phyloP scores from a whole-genome alignment of 2,797 vertebrate genomes.

The Cirrhinus molitorella region DNA sequence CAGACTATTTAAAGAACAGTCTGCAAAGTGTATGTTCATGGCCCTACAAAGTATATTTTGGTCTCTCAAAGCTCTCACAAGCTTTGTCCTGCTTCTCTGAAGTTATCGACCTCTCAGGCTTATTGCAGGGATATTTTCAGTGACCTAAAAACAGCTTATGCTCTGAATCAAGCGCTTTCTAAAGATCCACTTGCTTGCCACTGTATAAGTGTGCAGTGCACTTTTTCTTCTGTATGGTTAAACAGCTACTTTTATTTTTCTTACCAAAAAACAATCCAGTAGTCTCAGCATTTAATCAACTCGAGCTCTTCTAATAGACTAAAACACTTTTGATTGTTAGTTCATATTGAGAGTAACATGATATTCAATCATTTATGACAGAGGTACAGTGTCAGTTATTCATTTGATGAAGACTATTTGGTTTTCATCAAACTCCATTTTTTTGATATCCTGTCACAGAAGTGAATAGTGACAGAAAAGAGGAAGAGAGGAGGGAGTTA shows the following conservation, averaged over 20 bases:
- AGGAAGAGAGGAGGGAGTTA: constrained; percentile 14
- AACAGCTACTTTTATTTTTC: neutral
- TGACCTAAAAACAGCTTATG: constrained; percentile 72
- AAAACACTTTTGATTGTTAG: neutral
- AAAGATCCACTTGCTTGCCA: constrained; percentile 76
- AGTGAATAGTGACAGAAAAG: constrained; percentile 18
- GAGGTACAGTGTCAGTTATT: constrained; percentile 31
- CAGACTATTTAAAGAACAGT: constrained; percentile 32
- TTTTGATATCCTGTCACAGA: constrained; percentile 45
- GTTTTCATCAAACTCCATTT: constrained; percentile 52
- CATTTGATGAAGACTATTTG: constrained; percentile 47
- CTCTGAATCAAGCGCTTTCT: constrained; percentile 76
- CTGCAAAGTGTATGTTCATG: constrained; percentile 32
- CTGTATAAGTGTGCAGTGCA: constrained; percentile 75
- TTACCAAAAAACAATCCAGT: neutral
- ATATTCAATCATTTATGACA: constrained; percentile 16
- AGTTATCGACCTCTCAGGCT: constrained; percentile 74
- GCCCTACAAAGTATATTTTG: constrained; percentile 64
- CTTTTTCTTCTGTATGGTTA: constrained; percentile 53
- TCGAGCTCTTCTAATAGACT: neutral
- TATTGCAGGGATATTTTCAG: constrained; percentile 69
- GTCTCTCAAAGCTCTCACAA: constrained; percentile 69
- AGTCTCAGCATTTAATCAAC: constrained; percentile 7
- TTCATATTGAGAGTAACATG: neutral
- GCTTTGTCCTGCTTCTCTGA: constrained; percentile 71